These are phyloP conservation scores for Netelia fuscicornis DNA, from an alignment of 2,888 invertebrate species.

Conservation along the genomic window DNA sequence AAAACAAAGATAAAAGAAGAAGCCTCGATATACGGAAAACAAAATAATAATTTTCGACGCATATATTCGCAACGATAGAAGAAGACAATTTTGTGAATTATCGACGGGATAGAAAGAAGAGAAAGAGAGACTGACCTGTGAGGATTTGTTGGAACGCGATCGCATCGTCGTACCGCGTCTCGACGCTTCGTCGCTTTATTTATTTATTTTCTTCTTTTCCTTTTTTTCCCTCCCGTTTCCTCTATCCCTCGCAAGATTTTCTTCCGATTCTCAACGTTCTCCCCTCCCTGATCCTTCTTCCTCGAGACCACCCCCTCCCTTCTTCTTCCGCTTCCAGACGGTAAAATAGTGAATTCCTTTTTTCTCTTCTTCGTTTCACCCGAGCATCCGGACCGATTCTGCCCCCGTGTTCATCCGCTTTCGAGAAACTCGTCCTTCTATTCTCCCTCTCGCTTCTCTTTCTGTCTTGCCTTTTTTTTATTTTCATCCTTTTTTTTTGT, in stretches of 20 bases:
- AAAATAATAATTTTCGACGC: neutral
- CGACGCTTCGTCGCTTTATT: conserved; percentile 18
- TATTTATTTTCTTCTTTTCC: conserved; percentile 7
- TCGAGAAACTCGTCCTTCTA: neutral
- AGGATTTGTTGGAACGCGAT: neutral
- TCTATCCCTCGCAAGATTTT: conserved; percentile 14
- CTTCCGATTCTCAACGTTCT: neutral
- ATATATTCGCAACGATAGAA: neutral
- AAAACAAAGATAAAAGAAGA: conserved; percentile 10
- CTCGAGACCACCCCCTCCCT: conserved; percentile 6
- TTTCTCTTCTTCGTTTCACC: neutral
- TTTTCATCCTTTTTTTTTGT: neutral
- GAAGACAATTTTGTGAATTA: neutral
- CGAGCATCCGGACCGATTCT: conserved; percentile 20
- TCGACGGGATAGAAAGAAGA: too few relatives aligned
- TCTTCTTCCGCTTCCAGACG: neutral
- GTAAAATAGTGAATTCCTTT: conserved; percentile 42
- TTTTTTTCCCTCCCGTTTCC: neutral
- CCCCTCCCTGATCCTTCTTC: neutral
- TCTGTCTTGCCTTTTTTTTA: neutral
- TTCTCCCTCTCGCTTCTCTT: neutral
- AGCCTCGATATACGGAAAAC: neutral
- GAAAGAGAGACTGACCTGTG: conserved; percentile 44
- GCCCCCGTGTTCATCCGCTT: neutral
- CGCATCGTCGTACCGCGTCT: conserved; percentile 26